Percentiles rank a stretch among this genome's conserved stretches.
Evolutionary conservation across 2,113 vertebrate species (phyloP).

Genomic region (Rhinogobius similis): DNA sequence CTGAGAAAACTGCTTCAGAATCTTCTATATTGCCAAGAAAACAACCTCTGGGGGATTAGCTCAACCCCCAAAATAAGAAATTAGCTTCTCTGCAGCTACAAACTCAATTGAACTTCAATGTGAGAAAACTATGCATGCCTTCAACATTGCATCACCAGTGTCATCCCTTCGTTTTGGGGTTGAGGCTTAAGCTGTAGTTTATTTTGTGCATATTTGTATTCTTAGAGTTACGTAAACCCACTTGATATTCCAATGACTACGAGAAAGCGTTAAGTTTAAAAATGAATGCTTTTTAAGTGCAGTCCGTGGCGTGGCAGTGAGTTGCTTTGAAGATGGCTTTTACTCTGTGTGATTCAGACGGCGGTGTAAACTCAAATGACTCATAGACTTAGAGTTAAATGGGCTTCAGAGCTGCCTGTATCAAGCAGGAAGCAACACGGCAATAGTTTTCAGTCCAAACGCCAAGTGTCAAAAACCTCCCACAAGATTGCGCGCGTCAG

Average conservation of each 20-base stretch:
- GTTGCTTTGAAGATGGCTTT: not conserved
- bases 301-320: not conserved
- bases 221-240: not conserved
- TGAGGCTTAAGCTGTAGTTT: not conserved
- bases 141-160: conserved; percentile 10
- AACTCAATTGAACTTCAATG: conserved; percentile 5
- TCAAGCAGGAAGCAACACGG: conserved; percentile 6
- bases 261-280: not conserved
- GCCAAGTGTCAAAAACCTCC: conserved; percentile 35
- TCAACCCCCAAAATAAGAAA: conserved; percentile 7
- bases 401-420: conserved; percentile 5
- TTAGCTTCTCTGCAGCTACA: conserved; percentile 8
- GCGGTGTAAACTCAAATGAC: not conserved
- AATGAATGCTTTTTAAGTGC: not conserved
- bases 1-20: conserved; percentile 2
- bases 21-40: conserved; percentile 6
- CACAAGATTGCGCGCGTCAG: conserved; percentile 42
- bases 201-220: conserved; percentile 10
- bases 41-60: conserved; percentile 9
- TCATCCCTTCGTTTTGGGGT: not conserved
- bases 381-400: not conserved
- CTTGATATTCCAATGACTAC: not conserved
- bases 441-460: conserved; percentile 19
- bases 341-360: not conserved
- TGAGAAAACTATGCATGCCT: not conserved